Base-by-base conservation (phyloP, 2,888 invertebrate species). In the Gnatocerus cornutus region DNA sequence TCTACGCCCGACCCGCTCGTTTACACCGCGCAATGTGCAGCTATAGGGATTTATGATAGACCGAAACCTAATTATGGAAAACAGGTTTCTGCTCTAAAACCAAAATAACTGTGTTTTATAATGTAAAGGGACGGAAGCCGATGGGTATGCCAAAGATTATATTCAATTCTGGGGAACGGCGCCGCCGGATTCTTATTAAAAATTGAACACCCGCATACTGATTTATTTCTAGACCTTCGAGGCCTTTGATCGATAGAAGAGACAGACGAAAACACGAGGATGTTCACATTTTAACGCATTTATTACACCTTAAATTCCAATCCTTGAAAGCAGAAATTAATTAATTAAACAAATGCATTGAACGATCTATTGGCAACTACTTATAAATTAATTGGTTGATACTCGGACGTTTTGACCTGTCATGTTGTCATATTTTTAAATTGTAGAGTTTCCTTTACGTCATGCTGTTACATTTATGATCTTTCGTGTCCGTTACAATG, bases 51-150 rank as follows among this genome's bases (percentile, higher is more conserved):
- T 78, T 75, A 75, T 76, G 73, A 74, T 70, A 63, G 74, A 73
- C 73, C 69, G 74, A 73, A 74, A 73, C 73, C 77, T 76, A 78
- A 78, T 78, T 77, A 76, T 74, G 71, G 71, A 74, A 65, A 72
- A 72, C 72, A 71, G 55, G 29, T 48, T 56, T 43, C 39, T n/a
- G 39, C 14, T 48, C 58, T 27, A 37, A 61, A 48, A 66, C 55
- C 55, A 30, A 27, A 52, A 48, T 48, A 48, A 61, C 37, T 37
- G 43, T 16, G 53, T 53, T 53, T 52, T 43, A 39, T 21, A 52
- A 52, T 50, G 37, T 13, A 16, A 45, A 45, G 10, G 41, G 56
- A 39, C 29, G 29, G 45, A 33, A 8, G 39, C 14, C 10, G n/a
- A 8, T n/a, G 41, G 39, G 14, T 48, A 16, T 37, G 48, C 14